Evolutionary conservation across 2,797 vertebrate species (phyloP), one percentile per base, ranked within the genome.

Genomic region (Characodon lateralis): DNA sequence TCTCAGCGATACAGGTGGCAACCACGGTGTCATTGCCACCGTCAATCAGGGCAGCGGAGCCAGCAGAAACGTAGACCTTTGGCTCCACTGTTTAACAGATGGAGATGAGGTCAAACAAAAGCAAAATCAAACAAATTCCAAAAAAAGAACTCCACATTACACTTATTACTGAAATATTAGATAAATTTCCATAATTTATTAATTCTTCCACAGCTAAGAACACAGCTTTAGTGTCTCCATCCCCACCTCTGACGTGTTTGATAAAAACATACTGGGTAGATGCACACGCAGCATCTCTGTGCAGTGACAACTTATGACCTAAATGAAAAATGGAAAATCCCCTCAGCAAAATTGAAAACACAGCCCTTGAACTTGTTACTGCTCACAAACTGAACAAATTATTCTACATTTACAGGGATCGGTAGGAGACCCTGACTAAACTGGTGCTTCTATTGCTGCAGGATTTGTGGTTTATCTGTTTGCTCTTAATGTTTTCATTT

Each of bases 1-100:
- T 96, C 89, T 98, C 97, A 59, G 98, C 98, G 2, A 95, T 97
- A 85, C 98, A 99, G 81, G 96, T 96, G 78, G 98, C 98, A 91
- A 98, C 98, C 84, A 96, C 74, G 1, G 98, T 99, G 82, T 96
- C 94, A 51, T 99, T 99, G 75, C 96, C 97, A 55, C 98, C 97
- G 72, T 99, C 98, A 80, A 99, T 95, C 89, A 99, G 95, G 77
- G 96, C 93, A 8, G 92, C 91, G 14, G 97, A 96, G 79, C 98
- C 98, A 70, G 97, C 97, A 0, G 91, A 97, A 87, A 99, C 94
- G 56, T 95, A 98, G 85, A 99, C 96, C 91, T 97, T 95, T 2
- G 98, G 98, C 95, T 99, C 98, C 94, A 99, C 98, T 99, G 87
- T 72, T 53, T 26, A 70, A 73, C 68, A 78, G 53, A 69, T 0